These are phyloP conservation scores for Silurus lanzhouensis DNA, from an alignment of 2,797 vertebrate species.

Conservation along the genomic window DNA sequence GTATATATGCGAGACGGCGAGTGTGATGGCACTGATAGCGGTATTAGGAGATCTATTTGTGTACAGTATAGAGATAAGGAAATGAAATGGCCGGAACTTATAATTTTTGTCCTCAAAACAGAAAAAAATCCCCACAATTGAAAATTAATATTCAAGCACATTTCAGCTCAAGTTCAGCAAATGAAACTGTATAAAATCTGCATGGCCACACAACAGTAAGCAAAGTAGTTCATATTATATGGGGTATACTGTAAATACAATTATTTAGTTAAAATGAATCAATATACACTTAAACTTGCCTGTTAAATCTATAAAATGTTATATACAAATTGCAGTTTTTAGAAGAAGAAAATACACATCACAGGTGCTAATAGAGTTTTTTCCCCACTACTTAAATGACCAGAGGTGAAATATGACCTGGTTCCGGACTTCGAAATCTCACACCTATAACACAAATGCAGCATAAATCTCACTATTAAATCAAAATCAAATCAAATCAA, in stretches of 20 bases:
- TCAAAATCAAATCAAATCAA: no score
- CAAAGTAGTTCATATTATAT: background rate
- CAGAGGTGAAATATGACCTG: background rate
- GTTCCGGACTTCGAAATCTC: background rate
- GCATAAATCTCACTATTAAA: background rate
- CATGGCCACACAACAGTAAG: background rate
- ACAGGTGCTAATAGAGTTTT: no score
- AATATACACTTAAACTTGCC: background rate
- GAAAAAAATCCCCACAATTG: background rate
- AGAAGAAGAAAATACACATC: background rate
- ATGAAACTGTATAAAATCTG: background rate
- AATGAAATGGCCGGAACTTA: background rate
- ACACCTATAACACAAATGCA: background rate
- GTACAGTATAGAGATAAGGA: background rate
- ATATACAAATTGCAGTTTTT: background rate
- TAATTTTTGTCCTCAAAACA: background rate
- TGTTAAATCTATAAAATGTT: background rate
- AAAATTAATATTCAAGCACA: background rate
- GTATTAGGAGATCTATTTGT: constrained; percentile 1
- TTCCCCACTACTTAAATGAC: background rate
- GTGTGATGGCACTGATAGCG: background rate
- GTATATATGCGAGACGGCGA: background rate
- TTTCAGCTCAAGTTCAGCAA: background rate
- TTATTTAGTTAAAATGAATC: background rate
- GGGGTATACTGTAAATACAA: background rate